phyloP scores from a whole-genome alignment of 1,140 invertebrate genomes.

The Chironomus striatipennis region DNA sequence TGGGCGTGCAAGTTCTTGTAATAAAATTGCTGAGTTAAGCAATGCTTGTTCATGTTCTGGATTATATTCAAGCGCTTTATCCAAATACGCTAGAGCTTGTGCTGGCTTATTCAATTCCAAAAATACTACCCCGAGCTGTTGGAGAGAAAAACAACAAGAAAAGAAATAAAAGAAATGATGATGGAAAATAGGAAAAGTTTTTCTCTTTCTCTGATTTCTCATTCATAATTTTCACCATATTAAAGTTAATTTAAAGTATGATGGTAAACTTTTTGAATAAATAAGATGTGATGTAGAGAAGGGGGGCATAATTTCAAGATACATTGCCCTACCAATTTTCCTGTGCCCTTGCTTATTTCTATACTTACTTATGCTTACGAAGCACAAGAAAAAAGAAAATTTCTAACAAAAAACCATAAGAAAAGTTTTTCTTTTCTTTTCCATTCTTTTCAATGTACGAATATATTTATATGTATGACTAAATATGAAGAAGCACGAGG shows the following conservation, averaged over 20 bases:
- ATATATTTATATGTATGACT: not conserved
- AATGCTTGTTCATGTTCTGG: constrained; percentile 92
- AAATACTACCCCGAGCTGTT: constrained; percentile 84
- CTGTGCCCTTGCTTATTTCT: not conserved
- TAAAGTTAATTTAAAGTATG: constrained; percentile 9
- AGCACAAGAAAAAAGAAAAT: too few relatives aligned
- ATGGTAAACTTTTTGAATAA: constrained; percentile 3
- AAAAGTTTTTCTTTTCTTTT: too few relatives aligned
- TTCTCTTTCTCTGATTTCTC: not conserved
- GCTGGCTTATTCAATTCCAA: constrained; percentile 85
- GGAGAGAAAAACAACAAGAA: constrained; percentile 27
- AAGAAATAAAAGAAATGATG: not conserved
- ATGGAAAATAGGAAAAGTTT: constrained; percentile 9
- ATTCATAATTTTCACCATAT: constrained; percentile 14
- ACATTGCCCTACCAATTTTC: not conserved
- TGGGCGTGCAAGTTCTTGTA: constrained; percentile 77
- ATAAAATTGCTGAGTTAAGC: constrained; percentile 88
- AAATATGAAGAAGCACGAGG: not conserved
- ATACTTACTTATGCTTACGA: not conserved
- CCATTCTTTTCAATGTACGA: not conserved
- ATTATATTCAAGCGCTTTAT: constrained; percentile 86
- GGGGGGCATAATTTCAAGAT: not conserved
- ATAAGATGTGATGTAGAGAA: not conserved
- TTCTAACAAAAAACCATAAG: too few relatives aligned
- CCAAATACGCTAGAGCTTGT: constrained; percentile 83